Base-by-base conservation (phyloP, 2,797 vertebrate species). In the Pseudopleuronectes americanus region DNA sequence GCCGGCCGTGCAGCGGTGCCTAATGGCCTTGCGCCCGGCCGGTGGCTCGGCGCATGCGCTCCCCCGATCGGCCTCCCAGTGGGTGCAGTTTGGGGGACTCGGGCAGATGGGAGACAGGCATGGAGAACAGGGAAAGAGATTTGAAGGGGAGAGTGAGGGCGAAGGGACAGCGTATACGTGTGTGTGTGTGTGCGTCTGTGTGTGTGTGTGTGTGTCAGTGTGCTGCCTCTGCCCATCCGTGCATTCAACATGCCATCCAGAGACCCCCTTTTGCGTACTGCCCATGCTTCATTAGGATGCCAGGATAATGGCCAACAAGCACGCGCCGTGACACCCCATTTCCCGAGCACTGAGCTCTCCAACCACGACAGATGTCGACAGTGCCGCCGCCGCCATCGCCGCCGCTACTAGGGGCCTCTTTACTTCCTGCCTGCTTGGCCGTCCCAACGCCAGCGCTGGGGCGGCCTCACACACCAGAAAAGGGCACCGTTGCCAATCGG, bases 221-320 rank as follows among this genome's bases (percentile, higher is more conserved):
- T 92, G 95, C 94, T 95, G 96, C 95, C 95, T 96, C 95, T 97
- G 96, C 95, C 96, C 96, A 96, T 95, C 94, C 94, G 94, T 96
- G 96, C 94, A 93, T 96, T 96, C 81, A 94, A 96, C 95, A 96
- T 95, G 95, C 84, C 96, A 96, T 96, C 95, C 95, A 95, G 95
- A 92, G 89, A 92, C 87, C 85, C 83, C 87, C 83, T 84, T 81
- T 81, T 90, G 94, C 90, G 92, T 93, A 95, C 96, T 95, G 95
- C 96, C 96, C 96, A 96, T 96, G 96, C 96, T 96, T 98, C 97
- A 99, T 99, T 97, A 98, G 96, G 94, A 97, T 95, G 95, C 95
- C 95, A 97, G 96, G 96, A 96, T 97, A 97, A 97, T 97, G 95
- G 96, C 96, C 97, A 96, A 97, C 95, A 96, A 97, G 96, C 96